Evolutionary conservation across 2,113 vertebrate species (phyloP), one percentile per base, ranked within the genome.

Genomic region (Silurus glanis): DNA sequence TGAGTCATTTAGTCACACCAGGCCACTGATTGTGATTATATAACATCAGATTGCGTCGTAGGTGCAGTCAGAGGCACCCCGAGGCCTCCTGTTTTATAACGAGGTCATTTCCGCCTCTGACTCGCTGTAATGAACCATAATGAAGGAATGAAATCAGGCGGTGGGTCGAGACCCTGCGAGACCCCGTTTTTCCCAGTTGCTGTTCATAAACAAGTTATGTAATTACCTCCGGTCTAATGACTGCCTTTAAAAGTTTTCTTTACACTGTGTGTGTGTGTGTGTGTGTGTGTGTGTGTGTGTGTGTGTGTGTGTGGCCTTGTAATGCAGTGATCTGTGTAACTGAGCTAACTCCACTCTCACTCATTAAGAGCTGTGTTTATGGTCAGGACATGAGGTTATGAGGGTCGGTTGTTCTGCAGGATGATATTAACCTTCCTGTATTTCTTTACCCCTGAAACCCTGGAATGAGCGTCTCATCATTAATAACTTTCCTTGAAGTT

Each of bases 101-200:
- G 23, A 75, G 71, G 51, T 62, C 59, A 72, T 86, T 88, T 83
- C 75, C 78, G 28, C 25, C 74, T 67, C 75, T 78, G 47, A 51
- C 71, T 74, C 4, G 53, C 47, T 53, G 72, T 85, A 86, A 91
- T 82, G 69, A 79, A 78, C 55, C 74, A 19, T 80, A 90, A 82
- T 86, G 49, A 80, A 61, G 59, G 9, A 53, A 53, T 37, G 23
- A 61, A 51, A 87, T 85, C 21, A 85, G 47, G 45, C 61, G 7
- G n/a, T 62, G 61, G 37, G 58, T 47, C 49, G 49, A 79, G 75
- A 79, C 13, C 6, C 79, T 13, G 58, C 49, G 49, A 79, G 75
- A 79, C 13, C 6, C 79, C 13, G 58, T 75, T 62, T 47, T 71
- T 66, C 45, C 75, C n/a, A 16, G 17, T 69, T 58, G 59, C 58